A percentile compares a stretch with the other conserved stretches of the same genome.
Evolutionary conservation across 2,888 invertebrate species (phyloP).

Genomic region (Oscheius sp.): DNA sequence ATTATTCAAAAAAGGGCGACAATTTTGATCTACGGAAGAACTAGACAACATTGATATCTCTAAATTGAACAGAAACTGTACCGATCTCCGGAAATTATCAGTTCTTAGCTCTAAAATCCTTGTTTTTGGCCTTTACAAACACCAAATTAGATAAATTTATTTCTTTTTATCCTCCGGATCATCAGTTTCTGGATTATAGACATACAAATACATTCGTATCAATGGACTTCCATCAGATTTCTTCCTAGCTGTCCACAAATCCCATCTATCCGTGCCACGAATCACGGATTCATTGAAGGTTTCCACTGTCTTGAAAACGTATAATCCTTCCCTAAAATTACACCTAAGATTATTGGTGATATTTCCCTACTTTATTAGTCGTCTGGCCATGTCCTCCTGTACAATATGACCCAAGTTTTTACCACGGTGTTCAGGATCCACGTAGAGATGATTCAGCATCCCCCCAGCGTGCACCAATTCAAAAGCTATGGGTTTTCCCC

Average conservation of each 20-base stretch:
- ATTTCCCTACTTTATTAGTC: neutral
- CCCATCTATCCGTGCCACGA: neutral
- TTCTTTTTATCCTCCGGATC: too few species aligned
- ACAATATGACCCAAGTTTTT: neutral
- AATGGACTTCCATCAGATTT: neutral
- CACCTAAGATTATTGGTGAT: neutral
- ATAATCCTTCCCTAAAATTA: neutral
- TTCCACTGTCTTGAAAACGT: constrained; percentile 14
- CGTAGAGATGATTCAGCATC: neutral
- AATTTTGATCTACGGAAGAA: too few species aligned
- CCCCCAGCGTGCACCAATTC: neutral
- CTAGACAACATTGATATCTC: too few species aligned
- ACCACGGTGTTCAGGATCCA: neutral
- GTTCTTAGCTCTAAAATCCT: too few species aligned
- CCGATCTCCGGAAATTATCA: too few species aligned
- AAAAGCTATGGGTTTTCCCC: neutral
- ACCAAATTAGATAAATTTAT: too few species aligned
- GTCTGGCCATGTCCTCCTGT: neutral
- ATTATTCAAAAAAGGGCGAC: too few species aligned
- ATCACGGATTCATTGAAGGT: neutral
- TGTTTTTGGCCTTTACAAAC: too few species aligned
- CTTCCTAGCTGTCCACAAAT: neutral
- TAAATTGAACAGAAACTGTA: too few species aligned
- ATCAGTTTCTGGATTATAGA: neutral
- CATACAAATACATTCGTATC: neutral